Evolutionary conservation across 2,797 vertebrate species (phyloP), one percentile per base, ranked within the genome.

Genomic region (Sardinella longiceps): DNA sequence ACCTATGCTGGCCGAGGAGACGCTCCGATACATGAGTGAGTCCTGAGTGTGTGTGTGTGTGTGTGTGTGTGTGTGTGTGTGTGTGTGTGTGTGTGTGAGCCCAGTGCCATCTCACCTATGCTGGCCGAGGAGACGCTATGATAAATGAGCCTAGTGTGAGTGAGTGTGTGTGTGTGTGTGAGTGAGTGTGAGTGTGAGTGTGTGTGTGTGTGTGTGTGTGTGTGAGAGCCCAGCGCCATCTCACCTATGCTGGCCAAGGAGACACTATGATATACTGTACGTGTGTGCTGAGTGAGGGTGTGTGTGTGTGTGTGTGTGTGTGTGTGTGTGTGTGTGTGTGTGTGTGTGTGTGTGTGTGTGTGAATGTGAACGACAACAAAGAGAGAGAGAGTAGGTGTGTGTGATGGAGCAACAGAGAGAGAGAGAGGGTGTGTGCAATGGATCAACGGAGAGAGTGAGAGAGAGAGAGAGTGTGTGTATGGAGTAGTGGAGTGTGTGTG

Each of bases 1-100:
- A 84, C 95, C 97, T 2, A 83, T 96, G 90, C 93, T 90, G 88
- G 95, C 96, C 0, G 96, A 98, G 88, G 97, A 99, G 88, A 96
- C 97, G 3, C 97, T 99, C 93, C 96, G 81, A 92, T 99, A 98
- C 94, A 97, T 98, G 97, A 97, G 98, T 99, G 90, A 96, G 97
- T 94, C 25, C 30, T 74, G 2, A 10, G 58, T 25, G 20, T 56
- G 53, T 23, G 53, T 56, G 53, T 56, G 50, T 51, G 53, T 56
- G 18, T 23, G 53, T 56, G n/a, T 28, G 6, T 12, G 58, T 25
- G 58, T 25, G 10, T 25, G n/a, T 25, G n/a, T 10, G 58, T 25
- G 25, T 10, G 58, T 25, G n/a, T 10, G 58, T 23, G n/a, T 11
- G 58, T 28, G 58, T 10, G 58, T 25, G 58, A 43, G 43, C 43